Evolutionary conservation across 2,888 invertebrate species (phyloP).

Genomic region (Acanthosepion pharaonis): DNA sequence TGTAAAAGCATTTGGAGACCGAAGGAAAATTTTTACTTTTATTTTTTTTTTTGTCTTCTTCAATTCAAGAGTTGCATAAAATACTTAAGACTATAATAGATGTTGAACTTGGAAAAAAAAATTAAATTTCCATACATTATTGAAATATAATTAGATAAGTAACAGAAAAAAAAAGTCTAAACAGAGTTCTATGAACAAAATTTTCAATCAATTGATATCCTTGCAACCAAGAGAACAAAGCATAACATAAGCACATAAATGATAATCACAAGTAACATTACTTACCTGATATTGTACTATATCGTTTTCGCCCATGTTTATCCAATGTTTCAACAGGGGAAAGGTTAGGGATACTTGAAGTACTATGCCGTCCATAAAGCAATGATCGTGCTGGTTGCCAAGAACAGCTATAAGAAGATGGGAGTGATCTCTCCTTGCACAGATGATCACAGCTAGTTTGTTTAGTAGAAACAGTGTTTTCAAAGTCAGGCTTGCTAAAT

Average conservation of each 20-base stretch:
- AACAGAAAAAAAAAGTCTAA: no score
- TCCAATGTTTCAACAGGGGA: slow-evolving; percentile 42
- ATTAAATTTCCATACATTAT: no score
- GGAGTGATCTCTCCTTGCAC: background rate
- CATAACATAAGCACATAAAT: background rate
- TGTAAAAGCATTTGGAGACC: no score
- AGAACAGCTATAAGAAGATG: background rate
- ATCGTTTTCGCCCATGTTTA: slow-evolving; percentile 24
- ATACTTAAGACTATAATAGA: no score
- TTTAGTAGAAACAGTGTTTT: background rate
- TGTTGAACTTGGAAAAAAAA: no score
- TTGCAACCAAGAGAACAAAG: background rate
- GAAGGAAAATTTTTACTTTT: no score
- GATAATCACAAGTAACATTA: background rate
- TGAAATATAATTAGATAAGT: no score
- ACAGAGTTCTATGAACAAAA: no score
- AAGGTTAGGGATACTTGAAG: slow-evolving; percentile 36
- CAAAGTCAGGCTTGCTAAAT: background rate
- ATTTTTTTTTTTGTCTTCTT: no score
- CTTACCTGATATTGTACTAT: slow-evolving; percentile 25
- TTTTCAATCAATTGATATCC: no score
- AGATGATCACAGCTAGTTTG: background rate
- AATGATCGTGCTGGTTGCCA: background rate
- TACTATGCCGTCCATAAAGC: background rate
- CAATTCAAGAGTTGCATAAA: no score